Evolutionary conservation across 2,888 invertebrate genomes (phyloP).

Genomic region (Eurytoma californica): DNA sequence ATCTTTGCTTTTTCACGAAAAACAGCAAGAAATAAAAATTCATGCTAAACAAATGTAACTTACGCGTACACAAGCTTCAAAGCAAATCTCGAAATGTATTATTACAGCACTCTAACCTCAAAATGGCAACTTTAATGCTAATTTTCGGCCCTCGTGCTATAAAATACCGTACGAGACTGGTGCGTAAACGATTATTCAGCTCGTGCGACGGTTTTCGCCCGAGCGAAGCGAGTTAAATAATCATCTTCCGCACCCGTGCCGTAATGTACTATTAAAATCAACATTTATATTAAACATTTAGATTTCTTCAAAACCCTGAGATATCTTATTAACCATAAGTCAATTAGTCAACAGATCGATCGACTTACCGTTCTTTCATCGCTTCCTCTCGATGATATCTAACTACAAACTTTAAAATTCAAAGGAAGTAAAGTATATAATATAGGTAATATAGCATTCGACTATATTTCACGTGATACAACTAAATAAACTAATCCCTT

Average conservation of each 20-base stretch:
- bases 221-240: too few relatives aligned
- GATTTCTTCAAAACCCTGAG: slow-evolving; percentile 49
- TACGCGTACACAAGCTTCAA: slow-evolving; percentile 11
- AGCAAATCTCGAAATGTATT: background rate
- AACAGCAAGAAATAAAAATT: slow-evolving; percentile 17
- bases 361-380: slow-evolving; percentile 10
- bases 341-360: slow-evolving; percentile 40
- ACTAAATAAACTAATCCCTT: slow-evolving; percentile 1
- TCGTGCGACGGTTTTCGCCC: too few relatives aligned
- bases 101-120: too few relatives aligned
- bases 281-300: slow-evolving; percentile 47
- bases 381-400: background rate
- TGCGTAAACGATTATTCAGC: too few relatives aligned
- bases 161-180: too few relatives aligned
- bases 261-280: slow-evolving; percentile 10
- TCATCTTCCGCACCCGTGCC: too few relatives aligned
- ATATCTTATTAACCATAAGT: slow-evolving; percentile 38
- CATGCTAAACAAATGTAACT: background rate
- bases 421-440: background rate
- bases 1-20: slow-evolving; percentile 12
- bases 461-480: slow-evolving; percentile 15
- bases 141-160: too few relatives aligned
- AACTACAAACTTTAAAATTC: slow-evolving; percentile 32
- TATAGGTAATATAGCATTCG: background rate
- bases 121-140: too few relatives aligned